Evolutionary conservation across 2,888 invertebrate genomes (phyloP), one percentile per base, ranked within the genome.

Genomic region (Thelaira solivaga): DNA sequence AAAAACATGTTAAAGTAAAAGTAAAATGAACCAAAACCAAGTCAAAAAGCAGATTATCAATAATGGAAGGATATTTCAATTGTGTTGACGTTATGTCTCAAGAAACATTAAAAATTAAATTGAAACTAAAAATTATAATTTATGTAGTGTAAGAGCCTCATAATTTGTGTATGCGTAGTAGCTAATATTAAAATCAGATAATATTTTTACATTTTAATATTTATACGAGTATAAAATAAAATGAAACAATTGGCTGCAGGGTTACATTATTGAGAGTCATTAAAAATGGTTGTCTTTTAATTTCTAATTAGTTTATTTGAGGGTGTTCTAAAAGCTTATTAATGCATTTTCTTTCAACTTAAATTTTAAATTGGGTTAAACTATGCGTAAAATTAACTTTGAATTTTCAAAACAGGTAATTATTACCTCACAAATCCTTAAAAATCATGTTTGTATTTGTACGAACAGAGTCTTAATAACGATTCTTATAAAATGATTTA

Each of bases 51-150:
- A 39, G 22, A 55, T 39, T 39, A 57, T n/a, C 18, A 53, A 22
- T 16, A 55, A 41, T 43, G 67, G 67, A 67, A 55, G 53, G 67
- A 67, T 34, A 24, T 55, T 67, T 55, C 67, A 67, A 67, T 67
- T 45, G 45, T 24, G 45, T 55, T 68, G 67, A 57, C 55, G 47
- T 67, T 34, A 45, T 47, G 55, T 43, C n/a, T n/a, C 67, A 67
- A 24, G 34, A 43, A 34, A 22, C 18, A 53, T 22, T 20, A 47
- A 13, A 2, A 31, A 2, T 5, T 22, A 34, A 26, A 36, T 5
- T n/a, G n/a, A 43, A 29, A n/a, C 10, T 1, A 20, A 8, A 20
- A n/a, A 2, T 13, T 11, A 51, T 1, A 29, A 29, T 16, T 22
- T 18, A 10, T 8, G 16, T 31, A 16, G 3, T 47, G 4, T 45